Conservation (phyloP, 2,113 vertebrate species). For the Quiscalus mexicanus region DNA sequence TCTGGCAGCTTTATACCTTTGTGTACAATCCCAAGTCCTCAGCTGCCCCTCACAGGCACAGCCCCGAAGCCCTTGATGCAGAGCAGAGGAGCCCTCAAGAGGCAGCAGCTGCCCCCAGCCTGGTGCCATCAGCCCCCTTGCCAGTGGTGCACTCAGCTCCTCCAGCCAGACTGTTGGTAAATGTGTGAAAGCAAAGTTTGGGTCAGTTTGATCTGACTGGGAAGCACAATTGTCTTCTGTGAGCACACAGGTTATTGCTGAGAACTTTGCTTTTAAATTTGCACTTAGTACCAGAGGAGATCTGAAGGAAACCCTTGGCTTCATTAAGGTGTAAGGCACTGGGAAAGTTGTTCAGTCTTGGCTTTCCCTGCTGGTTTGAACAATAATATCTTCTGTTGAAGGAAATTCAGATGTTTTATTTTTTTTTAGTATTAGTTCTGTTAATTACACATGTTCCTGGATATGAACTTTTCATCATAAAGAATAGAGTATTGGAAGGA, state of each 20-base stretch:
- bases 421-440: constrained; percentile 15
- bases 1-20: background rate
- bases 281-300: background rate
- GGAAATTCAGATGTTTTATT: constrained; percentile 2
- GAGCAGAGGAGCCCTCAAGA: background rate
- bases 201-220: background rate
- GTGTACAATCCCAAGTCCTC: background rate
- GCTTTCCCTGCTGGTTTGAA: background rate
- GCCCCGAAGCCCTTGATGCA: no score
- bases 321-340: background rate
- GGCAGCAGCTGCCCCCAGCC: background rate
- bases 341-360: background rate
- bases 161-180: background rate
- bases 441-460: constrained; percentile 20
- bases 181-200: background rate
- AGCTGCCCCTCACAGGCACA: no score
- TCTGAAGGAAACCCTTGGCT: background rate
- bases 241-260: background rate
- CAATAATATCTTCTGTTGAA: background rate
- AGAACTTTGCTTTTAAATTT: background rate
- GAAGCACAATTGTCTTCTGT: background rate
- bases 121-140: background rate
- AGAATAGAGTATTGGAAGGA: constrained; percentile 35
- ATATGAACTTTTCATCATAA: constrained; percentile 50
- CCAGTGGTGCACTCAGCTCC: no score